phyloP scores from a whole-genome alignment of 2,113 vertebrate genomes.

The Hyla sarda region DNA sequence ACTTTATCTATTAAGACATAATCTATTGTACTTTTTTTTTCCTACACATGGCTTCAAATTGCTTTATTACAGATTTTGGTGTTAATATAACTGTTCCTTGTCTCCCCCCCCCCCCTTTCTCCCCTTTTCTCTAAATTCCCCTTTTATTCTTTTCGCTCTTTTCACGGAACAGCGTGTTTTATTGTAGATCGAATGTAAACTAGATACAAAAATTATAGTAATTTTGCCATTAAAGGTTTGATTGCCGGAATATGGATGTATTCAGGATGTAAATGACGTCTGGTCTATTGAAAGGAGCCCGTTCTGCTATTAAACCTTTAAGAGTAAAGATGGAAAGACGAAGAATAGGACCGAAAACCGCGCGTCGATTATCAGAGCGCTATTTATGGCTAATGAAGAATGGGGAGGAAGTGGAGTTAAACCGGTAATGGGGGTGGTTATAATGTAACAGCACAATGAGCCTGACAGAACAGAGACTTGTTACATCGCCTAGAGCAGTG shows the following conservation, averaged over 20 bases:
- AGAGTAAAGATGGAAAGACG: constrained; percentile 6
- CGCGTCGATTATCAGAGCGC: background rate
- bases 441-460: background rate
- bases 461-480: background rate
- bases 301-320: constrained; percentile 15
- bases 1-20: constrained; percentile 1
- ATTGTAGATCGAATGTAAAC: constrained; percentile 7
- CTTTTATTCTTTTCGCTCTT: background rate
- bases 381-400: background rate
- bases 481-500: background rate
- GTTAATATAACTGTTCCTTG: constrained; percentile 24
- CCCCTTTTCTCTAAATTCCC: no score
- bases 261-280: constrained; percentile 26
- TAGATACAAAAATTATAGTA: constrained; percentile 44
- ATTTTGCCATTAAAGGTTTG: constrained; percentile 50
- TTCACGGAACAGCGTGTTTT: constrained; percentile 7
- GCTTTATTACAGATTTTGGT: constrained; percentile 21
- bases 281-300: constrained; percentile 6
- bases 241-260: constrained; percentile 30
- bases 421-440: background rate
- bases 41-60: constrained; percentile 18
- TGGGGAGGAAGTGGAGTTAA: background rate
- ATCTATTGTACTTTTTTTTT: background rate
- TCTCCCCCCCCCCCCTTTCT: background rate
- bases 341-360: background rate